These are phyloP conservation scores for Tenthredo mesomela DNA, from an alignment of 2,888 invertebrate species.

Conservation along the genomic window DNA sequence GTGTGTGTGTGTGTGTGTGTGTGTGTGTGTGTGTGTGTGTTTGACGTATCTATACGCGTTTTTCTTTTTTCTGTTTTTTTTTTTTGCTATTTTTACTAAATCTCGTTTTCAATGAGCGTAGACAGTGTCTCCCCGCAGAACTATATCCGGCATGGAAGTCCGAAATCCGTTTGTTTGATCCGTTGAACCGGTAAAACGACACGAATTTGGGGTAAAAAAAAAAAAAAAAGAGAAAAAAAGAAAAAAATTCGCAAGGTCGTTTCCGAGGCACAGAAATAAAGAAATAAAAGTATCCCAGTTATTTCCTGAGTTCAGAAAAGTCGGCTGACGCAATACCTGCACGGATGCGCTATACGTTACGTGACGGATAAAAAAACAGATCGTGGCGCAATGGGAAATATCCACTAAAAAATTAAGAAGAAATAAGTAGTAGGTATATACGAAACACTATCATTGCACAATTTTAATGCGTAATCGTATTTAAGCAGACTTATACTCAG, in stretches of 20 bases:
- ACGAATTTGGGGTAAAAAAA: neutral
- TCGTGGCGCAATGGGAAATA: neutral
- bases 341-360: slow-evolving; percentile 1
- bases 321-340: neutral
- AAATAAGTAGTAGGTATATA: neutral
- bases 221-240: neutral
- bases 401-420: neutral
- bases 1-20: too few species aligned
- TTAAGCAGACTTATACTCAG: too few species aligned
- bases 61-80: too few species aligned
- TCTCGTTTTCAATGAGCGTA: too few species aligned
- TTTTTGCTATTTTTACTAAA: too few species aligned
- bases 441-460: neutral
- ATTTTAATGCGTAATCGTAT: neutral
- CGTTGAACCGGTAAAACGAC: slow-evolving; percentile 4
- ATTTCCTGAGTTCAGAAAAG: neutral
- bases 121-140: too few species aligned
- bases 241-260: slow-evolving; percentile 5
- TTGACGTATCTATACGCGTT: too few species aligned
- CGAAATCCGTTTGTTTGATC: slow-evolving; percentile 8
- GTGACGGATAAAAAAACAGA: neutral
- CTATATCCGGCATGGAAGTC: too few species aligned
- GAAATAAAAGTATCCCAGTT: neutral
- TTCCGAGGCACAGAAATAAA: neutral
- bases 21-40: too few species aligned